Evolutionary conservation across 1,140 invertebrate species (phyloP).

Genomic region (Drosophila nebulosa): DNA sequence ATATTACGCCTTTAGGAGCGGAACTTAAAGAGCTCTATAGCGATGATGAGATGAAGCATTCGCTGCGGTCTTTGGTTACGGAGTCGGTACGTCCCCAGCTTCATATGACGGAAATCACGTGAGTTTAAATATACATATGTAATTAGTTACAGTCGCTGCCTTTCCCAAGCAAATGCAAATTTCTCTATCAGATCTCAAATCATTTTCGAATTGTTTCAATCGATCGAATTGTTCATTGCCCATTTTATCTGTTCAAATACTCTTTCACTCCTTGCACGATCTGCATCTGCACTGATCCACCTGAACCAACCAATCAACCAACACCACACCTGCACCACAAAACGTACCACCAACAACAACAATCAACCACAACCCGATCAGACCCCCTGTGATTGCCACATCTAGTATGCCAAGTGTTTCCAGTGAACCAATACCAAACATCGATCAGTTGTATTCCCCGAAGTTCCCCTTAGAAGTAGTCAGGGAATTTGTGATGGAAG

Average conservation of each 20-base stretch:
- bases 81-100: slow-evolving; percentile 96
- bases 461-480: slow-evolving; percentile 96
- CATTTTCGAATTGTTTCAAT: slow-evolving; percentile 13
- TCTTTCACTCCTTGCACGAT: slow-evolving; percentile 26
- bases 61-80: slow-evolving; percentile 90
- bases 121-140: slow-evolving; percentile 82
- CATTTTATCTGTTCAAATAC: slow-evolving; percentile 63
- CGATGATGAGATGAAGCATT: slow-evolving; percentile 92
- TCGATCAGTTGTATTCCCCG: slow-evolving; percentile 95
- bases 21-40: slow-evolving; percentile 93
- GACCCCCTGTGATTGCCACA: slow-evolving; percentile 80
- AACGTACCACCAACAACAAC: slow-evolving; percentile 32
- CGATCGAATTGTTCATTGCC: slow-evolving; percentile 43
- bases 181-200: background rate
- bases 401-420: slow-evolving; percentile 81
- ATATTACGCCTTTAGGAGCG: slow-evolving; percentile 94
- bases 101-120: slow-evolving; percentile 95
- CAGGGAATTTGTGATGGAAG: slow-evolving; percentile 96
- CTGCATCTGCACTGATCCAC: slow-evolving; percentile 55
- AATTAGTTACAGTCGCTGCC: background rate
- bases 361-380: slow-evolving; percentile 56
- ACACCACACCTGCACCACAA: slow-evolving; percentile 39
- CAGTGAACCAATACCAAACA: slow-evolving; percentile 92
- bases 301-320: slow-evolving; percentile 47
- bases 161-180: background rate